Base-by-base conservation (phyloP, 2,888 invertebrate species). In the Chesias legatella region DNA sequence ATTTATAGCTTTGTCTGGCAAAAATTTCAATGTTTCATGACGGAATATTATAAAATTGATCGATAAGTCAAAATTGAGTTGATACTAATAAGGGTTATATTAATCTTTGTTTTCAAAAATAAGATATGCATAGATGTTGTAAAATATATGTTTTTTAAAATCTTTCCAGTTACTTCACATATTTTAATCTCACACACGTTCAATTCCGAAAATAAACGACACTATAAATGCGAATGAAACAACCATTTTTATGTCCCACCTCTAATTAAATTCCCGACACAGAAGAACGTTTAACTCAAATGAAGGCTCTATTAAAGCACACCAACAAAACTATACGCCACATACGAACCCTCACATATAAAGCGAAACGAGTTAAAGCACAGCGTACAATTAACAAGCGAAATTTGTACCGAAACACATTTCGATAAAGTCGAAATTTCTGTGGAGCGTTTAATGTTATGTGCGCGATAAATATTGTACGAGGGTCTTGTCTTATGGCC, bases 271-370 rank as follows among this genome's bases (percentile, higher is more conserved):
- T 48, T 48, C 43, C 34, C 24, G 17, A 28, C 30, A 29, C 41
- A 35, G 42, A 40, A 33, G 30, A 44, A 38, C 49, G 43, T 40
- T 64, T 54, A 55, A 49, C 54, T 44, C 59, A 58, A 58, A 64
- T 63, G 61, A 65, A 64, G 58, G 58, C 59, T 61, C 56, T 64
- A 65, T 63, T 64, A 65, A 57, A 59, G 56, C 60, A 48, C 57
- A 54, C 56, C 53, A 53, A 57, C 56, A 55, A 57, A 58, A 63
- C 65, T 58, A 61, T 57, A 55, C 51, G 53, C 47, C 48, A 33
- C 22, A 13, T 33, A 30, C 33, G 10, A 22, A 41, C 31, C 22
- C 34, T 10, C 26, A 33, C 48, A 58, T 49, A 53, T 48, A 27
- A 43, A 48, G 44, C 48, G 50, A 53, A 57, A 54, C 44, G 47